Conservation (phyloP, 2,888 invertebrate species). For the Stramonita haemastoma region DNA sequence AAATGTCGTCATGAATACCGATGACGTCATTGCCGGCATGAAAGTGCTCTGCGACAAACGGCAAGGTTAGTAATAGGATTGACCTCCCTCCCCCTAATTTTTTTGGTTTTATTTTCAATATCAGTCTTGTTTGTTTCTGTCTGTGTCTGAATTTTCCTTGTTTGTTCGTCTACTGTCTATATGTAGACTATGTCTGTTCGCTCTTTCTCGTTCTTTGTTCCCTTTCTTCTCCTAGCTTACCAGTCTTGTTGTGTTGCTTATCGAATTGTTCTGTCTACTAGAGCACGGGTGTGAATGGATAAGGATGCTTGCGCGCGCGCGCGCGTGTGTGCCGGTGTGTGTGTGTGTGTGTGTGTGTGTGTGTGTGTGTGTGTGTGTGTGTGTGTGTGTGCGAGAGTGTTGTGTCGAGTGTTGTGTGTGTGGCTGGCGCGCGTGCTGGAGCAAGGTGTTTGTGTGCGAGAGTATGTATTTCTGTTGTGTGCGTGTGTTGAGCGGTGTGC, state of each 20-base stretch:
- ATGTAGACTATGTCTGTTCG: background rate
- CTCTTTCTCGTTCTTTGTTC: background rate
- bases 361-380: background rate
- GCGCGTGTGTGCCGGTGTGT: too few relatives aligned
- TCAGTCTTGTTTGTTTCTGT: background rate
- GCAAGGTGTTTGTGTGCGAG: too few relatives aligned
- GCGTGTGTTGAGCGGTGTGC: too few relatives aligned
- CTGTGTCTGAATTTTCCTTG: background rate
- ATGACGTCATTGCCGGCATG: slow-evolving; percentile 22
- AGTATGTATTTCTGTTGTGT: too few relatives aligned
- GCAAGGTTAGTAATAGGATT: background rate
- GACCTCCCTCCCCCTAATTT: too few relatives aligned
- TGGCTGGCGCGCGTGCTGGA: too few relatives aligned
- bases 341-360: slow-evolving; percentile 1
- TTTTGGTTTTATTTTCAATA: too few relatives aligned
- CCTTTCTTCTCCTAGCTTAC: background rate
- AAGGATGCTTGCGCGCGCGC: background rate
- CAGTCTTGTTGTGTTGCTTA: background rate
- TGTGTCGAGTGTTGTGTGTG: too few relatives aligned
- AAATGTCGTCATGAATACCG: background rate
- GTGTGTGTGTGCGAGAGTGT: background rate
- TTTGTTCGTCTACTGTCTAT: background rate
- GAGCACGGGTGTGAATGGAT: background rate
- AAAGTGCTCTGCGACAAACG: slow-evolving; percentile 21
- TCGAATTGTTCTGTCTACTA: background rate